Percentiles rank a stretch among this genome's conserved stretches.
Evolutionary conservation across 1,140 invertebrate species (phyloP).

Genomic region (Gerris buenoi): DNA sequence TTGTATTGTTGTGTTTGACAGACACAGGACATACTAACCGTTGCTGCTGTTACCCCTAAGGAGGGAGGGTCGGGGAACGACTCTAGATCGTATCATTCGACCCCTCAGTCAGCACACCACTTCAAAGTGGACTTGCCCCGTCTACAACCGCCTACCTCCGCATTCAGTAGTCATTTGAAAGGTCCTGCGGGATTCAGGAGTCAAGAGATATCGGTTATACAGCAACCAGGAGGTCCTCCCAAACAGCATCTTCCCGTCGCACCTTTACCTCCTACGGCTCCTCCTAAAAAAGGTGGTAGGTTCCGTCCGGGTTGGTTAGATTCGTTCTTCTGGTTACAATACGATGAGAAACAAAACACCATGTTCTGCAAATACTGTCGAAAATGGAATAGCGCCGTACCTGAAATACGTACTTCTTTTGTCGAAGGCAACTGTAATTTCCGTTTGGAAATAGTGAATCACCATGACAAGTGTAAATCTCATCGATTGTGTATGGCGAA

Average conservation of each 20-base stretch:
- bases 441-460: conserved; percentile 55
- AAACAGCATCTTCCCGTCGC: not conserved
- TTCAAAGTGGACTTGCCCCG: conserved; percentile 22
- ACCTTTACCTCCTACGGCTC: conserved; percentile 11
- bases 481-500: conserved; percentile 44
- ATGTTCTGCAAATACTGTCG: conserved; percentile 58
- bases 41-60: conserved; percentile 7
- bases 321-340: conserved; percentile 49
- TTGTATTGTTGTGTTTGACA: conserved; percentile 33
- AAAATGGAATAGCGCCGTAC: conserved; percentile 49
- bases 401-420: conserved; percentile 53
- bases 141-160: conserved; percentile 17
- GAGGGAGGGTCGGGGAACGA: not conserved
- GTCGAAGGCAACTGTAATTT: conserved; percentile 58
- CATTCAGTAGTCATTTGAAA: conserved; percentile 18
- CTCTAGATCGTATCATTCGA: not conserved
- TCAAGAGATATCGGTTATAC: conserved; percentile 35
- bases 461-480: conserved; percentile 60
- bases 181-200: conserved; percentile 9
- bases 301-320: conserved; percentile 48
- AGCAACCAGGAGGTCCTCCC: conserved; percentile 24
- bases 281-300: conserved; percentile 38
- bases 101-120: not conserved
- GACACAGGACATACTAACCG: conserved; percentile 27
- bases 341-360: conserved; percentile 44